phyloP scores from a whole-genome alignment of 2,797 vertebrate genomes.

The Sebastes miniatus region DNA sequence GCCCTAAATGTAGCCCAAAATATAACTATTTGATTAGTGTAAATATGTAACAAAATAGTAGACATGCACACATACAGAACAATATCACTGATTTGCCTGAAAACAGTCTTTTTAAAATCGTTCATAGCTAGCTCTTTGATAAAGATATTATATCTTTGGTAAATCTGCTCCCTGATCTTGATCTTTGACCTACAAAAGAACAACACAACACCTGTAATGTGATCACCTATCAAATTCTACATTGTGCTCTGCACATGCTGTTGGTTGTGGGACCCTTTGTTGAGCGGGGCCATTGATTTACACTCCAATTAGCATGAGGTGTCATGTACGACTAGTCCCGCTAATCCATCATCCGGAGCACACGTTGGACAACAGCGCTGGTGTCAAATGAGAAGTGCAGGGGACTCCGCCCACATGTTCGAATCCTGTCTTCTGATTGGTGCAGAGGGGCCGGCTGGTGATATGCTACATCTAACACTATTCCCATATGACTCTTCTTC shows the following conservation, averaged over 20 bases:
- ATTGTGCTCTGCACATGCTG: constrained; percentile 7
- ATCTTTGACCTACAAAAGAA: constrained; percentile 13
- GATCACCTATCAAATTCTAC: constrained; percentile 20
- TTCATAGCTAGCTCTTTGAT: not conserved
- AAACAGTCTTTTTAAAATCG: not conserved
- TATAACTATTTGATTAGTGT: not conserved
- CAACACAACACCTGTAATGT: not conserved
- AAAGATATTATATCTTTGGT: not conserved
- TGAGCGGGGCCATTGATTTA: constrained; percentile 50
- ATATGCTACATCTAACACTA: constrained; percentile 21
- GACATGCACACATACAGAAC: not conserved
- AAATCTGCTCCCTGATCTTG: not conserved
- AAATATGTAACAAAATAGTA: not conserved
- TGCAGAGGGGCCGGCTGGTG: constrained; percentile 2
- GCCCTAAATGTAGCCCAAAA: not conserved
- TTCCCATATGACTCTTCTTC: constrained; percentile 32
- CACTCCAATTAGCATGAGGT: constrained; percentile 50
- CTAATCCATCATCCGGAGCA: constrained; percentile 59
- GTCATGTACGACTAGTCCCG: constrained; percentile 30
- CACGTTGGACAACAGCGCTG: constrained; percentile 43
- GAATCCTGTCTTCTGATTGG: constrained; percentile 42
- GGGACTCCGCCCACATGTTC: constrained; percentile 5
- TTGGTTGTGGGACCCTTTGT: constrained; percentile 22
- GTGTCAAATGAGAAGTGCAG: constrained; percentile 26
- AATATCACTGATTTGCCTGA: not conserved